Evolutionary conservation across 1,140 invertebrate species (phyloP), one percentile per base, ranked within the genome.

Genomic region (Brachystomella parvula): DNA sequence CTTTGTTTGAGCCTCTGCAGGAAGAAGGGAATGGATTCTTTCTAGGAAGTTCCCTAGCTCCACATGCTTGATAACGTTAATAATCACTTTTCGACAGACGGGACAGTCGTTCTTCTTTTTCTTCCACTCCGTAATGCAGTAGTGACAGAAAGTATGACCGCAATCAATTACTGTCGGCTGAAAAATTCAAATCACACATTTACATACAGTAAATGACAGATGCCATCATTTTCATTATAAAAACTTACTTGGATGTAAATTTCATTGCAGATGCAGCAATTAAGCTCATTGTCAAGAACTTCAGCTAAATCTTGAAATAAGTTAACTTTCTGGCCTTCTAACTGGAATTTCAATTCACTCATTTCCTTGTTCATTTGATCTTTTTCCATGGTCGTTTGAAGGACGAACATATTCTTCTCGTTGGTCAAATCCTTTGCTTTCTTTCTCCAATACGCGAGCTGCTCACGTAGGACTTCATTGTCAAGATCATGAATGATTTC

Each of bases 211-310:
- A n/a, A n/a, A n/a, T n/a, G n/a, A 2, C 2, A 56, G 35, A 58
- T 6, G 17, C 56, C 29, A 64, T 56, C n/a, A 21, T 2, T 35
- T 9, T 15, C 0, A 62, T 44, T 62, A 47, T 35, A 44, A 63
- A 31, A 35, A 71, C 65, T 67, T 67, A 77, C 77, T 35, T 79
- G 79, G 0, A 90, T 79, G 76, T 90, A 88, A 0, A 90, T 76
- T 78, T 91, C 89, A 58, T 83, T 85, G 75, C 89, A 92, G 66
- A 92, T 86, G 62, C 83, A 83, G 75, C 89, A 92, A 63, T 86
- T 84, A 21, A 91, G 76, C 74, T 91, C 88, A 62, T 82, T 84
- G 69, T 89, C 87, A 80, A 90, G 82, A n/a, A 87, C 80, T 63
- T 83, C 77, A 28, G 78, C 81, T 33, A 88, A 82, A 71, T 83